Base-by-base conservation (phyloP, 2,113 vertebrate genomes). In the Bufo gargarizans region DNA sequence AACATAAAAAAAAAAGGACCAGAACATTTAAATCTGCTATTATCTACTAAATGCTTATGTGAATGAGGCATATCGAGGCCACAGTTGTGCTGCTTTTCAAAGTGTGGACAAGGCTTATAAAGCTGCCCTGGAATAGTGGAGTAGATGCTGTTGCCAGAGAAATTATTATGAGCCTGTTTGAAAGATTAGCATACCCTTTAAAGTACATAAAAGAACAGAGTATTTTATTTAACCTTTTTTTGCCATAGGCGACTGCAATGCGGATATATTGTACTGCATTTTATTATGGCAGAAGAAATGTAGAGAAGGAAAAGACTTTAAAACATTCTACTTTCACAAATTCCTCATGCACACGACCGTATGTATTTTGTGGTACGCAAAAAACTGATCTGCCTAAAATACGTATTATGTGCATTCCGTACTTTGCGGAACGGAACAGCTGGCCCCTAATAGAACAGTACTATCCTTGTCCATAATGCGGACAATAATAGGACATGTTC, bases 171-270 rank as follows among this genome's bases (percentile, higher is more conserved):
- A 74, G 84, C 47, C 71, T 76, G 55, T 76, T 72, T 85, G 84
- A 76, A 72, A 85, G 84, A 85, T 85, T 85, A 85, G 50, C 53
- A 85, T 74, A 85, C 43, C 69, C 69, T 74, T 85, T 85, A 85
- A 85, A 74, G 69, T 85, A 74, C 83, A 85, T 85, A 74, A 85
- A 85, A 85, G 83, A 85, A 45, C 83, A 74, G 83, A 85, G 74
- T 85, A 74, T 59, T 85, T 74, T 45, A 85, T 85, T 74, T 76
- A 85, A 85, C 84, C 69, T 85, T 74, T 85, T 53, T 85, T 85
- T 85, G 83, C 84, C 69, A 72, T 76, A 85, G 84, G 67, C 50
- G 53, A 85, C 71, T 85, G 84, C 84, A 85, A 59, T 85, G 83
- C 83, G 14, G 83, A 85, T 85, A 59, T 85, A 53, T 59, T 65